Evolutionary conservation across 2,888 invertebrate species (phyloP).

Genomic region (Andrena dorsata): DNA sequence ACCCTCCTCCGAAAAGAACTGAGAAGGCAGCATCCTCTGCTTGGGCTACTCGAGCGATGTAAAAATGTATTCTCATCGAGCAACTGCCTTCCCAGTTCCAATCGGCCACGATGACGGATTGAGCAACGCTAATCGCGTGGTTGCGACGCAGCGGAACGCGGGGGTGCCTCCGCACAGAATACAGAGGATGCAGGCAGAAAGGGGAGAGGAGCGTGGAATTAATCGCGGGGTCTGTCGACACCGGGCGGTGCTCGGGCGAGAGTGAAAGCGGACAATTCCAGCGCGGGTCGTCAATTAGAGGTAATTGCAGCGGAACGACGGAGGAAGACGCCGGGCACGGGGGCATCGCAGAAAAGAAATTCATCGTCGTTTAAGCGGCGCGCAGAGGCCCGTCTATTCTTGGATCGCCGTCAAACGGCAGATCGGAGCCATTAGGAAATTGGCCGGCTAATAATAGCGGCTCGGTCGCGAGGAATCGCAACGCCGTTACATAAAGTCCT

Average conservation of each 20-base stretch:
- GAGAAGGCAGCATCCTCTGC: too few relatives aligned
- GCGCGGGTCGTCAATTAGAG: constrained; percentile 59
- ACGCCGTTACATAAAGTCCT: constrained; percentile 64
- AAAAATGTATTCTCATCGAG: neutral
- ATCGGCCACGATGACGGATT: neutral
- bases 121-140: constrained; percentile 28
- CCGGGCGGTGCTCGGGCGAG: constrained; percentile 36
- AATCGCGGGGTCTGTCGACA: constrained; percentile 48
- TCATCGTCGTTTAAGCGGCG: constrained; percentile 28
- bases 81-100: neutral
- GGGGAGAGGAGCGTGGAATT: constrained; percentile 29
- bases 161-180: constrained; percentile 7
- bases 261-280: constrained; percentile 66
- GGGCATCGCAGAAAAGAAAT: constrained; percentile 35
- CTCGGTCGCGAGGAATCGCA: constrained; percentile 55
- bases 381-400: constrained; percentile 55
- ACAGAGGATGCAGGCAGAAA: neutral
- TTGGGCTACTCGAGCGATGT: too few relatives aligned
- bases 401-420: constrained; percentile 58
- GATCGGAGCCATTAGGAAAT: constrained; percentile 73
- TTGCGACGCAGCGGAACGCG: constrained; percentile 2
- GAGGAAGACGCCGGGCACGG: constrained; percentile 1
- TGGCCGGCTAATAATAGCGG: constrained; percentile 73
- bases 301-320: constrained; percentile 57
- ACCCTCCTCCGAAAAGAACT: neutral